Evolutionary conservation across 2,888 invertebrate genomes (phyloP).

Genomic region (Icerya purchasi): DNA sequence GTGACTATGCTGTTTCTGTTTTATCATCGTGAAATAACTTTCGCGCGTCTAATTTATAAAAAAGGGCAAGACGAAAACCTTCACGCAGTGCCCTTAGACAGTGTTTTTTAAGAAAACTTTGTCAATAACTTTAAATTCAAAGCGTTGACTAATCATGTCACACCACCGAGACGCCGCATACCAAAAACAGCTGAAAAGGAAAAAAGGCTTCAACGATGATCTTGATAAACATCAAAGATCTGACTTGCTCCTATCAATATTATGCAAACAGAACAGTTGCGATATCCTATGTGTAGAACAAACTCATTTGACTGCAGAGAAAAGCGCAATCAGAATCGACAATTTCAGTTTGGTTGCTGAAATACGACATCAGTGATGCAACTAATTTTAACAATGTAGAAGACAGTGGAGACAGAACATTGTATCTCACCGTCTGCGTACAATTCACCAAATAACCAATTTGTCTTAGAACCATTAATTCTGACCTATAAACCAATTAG

Average conservation of each 20-base stretch:
- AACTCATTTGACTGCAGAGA: background rate
- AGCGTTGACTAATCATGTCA: background rate
- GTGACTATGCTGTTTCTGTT: constrained; percentile 33
- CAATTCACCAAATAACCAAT: too few relatives aligned
- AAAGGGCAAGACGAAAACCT: too few relatives aligned
- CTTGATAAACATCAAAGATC: background rate
- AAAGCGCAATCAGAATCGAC: background rate
- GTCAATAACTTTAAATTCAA: background rate
- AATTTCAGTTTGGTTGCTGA: background rate
- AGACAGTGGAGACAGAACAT: too few relatives aligned
- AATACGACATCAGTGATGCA: background rate
- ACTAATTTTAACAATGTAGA: too few relatives aligned
- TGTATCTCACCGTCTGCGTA: too few relatives aligned
- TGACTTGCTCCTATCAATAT: background rate
- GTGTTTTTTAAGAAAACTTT: background rate
- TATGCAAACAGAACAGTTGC: background rate
- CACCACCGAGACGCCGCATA: background rate
- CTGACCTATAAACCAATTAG: too few relatives aligned
- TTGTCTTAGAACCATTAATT: too few relatives aligned
- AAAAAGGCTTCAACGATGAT: background rate
- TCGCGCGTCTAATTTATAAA: constrained; percentile 36
- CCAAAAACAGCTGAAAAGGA: background rate
- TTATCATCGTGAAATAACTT: constrained; percentile 40
- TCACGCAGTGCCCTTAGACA: background rate
- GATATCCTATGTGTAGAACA: background rate